Evolutionary conservation across 2,797 vertebrate genomes (phyloP).

Genomic region (Semotilus atromaculatus): DNA sequence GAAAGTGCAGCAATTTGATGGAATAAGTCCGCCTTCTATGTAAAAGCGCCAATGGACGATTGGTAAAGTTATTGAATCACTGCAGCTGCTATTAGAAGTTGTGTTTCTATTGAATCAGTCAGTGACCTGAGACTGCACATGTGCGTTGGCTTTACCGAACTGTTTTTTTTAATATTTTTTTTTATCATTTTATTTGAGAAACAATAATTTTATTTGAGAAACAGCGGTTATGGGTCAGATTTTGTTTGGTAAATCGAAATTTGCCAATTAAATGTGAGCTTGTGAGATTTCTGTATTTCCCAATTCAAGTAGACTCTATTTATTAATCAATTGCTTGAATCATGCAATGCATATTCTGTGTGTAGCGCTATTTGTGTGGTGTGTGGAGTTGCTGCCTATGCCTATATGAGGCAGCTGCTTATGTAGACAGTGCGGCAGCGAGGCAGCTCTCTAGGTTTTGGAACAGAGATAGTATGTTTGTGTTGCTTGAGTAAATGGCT

Average conservation of each 20-base stretch:
- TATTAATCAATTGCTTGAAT: neutral
- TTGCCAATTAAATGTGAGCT: neutral
- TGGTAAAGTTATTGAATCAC: neutral
- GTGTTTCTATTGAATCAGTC: neutral
- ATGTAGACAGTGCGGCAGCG: neutral
- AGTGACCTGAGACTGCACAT: neutral
- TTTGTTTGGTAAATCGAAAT: neutral
- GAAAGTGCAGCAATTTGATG: neutral
- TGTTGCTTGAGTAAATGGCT: conserved; percentile 49
- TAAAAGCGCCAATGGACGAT: neutral
- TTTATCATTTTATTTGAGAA: neutral
- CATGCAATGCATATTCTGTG: neutral
- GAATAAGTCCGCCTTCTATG: neutral
- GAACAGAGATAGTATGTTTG: conserved; percentile 39
- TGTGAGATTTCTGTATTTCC: neutral
- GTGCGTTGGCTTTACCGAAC: neutral
- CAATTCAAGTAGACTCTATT: no score
- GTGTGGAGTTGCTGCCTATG: neutral
- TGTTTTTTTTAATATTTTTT: neutral
- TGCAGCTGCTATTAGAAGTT: neutral
- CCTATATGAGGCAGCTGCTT: neutral
- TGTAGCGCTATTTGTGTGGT: conserved; percentile 4
- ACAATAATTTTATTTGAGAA: neutral
- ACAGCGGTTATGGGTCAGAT: no score
- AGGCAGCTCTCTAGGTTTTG: conserved; percentile 22